These are phyloP conservation scores for Apamea monoglypha DNA, from an alignment of 2,888 invertebrate genomes.

Conservation along the genomic window DNA sequence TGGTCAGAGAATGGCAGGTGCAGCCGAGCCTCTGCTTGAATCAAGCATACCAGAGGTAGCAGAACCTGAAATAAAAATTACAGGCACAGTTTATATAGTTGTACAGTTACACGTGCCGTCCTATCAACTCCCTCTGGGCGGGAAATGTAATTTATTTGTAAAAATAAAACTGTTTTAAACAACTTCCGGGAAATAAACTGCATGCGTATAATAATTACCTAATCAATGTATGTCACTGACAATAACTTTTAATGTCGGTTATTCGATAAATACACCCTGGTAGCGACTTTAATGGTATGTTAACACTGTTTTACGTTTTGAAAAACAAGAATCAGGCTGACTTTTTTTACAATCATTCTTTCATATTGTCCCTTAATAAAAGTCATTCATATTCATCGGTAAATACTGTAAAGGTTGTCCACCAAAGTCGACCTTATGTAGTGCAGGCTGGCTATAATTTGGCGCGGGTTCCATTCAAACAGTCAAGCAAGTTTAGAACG, in stretches of 20 bases:
- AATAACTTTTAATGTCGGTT: background rate
- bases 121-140: background rate
- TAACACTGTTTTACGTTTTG: background rate
- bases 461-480: no score
- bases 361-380: no score
- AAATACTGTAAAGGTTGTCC: no score
- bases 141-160: conserved; percentile 6
- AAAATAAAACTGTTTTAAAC: conserved; percentile 15
- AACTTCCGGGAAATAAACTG: background rate
- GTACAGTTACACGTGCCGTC: conserved; percentile 13
- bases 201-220: background rate
- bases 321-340: background rate
- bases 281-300: background rate
- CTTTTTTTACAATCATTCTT: background rate
- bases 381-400: background rate
- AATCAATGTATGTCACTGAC: background rate
- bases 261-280: background rate
- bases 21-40: conserved; percentile 30
- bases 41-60: conserved; percentile 36
- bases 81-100: background rate
- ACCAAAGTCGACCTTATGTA: no score
- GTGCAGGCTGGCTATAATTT: no score
- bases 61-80: conserved; percentile 56
- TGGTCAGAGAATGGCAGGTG: conserved; percentile 23
- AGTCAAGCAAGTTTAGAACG: no score